Base-by-base conservation (phyloP, 37 sponge, comb jelly and placozoan species). In the Dysidea cf. avara region DNA sequence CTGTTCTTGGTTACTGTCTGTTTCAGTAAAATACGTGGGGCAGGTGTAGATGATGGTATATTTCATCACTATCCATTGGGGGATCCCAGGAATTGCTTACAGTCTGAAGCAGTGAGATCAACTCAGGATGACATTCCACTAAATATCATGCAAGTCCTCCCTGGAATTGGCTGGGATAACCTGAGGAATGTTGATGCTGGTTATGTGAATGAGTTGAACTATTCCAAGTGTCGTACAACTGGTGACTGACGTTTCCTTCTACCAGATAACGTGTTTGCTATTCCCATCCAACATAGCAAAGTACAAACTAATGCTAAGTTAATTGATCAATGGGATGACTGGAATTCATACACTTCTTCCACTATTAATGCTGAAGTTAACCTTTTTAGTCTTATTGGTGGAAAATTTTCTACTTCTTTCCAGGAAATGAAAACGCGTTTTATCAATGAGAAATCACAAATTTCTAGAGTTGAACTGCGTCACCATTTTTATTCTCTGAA, bases 161-260 rank as follows among this genome's bases (percentile, higher is more conserved):
- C 91, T 16, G 91, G 91, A 0, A 66, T 7, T 38, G 91, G 91
- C 0, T 91, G 84, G 53, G 91, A 91, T 64, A 82, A 74, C 71
- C 65, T 91, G 47, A 52, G 86, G 28, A 91, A 81, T 53, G 9
- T 78, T 29, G 91, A 91, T 61, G 81, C 80, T 82, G 76, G 91
- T 22, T 57, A 64, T 25, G 75, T 82, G 7, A 66, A 74, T 33
- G 57, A 58, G 34, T 67, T 46, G 63, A 81, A 70, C 74, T 90
- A 84, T 69, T 66, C 81, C 58, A 61, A 53, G 56, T 90, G 91
- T 60, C 48, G 59, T 16, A 37, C 66, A 3, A 85, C 91, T 30
- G 70, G 61, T n/a, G 86, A 90, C 57, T 86, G 91, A 0, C 52
- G 70, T 35, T 84, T 81, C 47, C 91, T 90, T 26, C 33, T 90